These are phyloP conservation scores for Daphoenositta chrysoptera DNA, from an alignment of 2,113 vertebrate species.

Conservation along the genomic window DNA sequence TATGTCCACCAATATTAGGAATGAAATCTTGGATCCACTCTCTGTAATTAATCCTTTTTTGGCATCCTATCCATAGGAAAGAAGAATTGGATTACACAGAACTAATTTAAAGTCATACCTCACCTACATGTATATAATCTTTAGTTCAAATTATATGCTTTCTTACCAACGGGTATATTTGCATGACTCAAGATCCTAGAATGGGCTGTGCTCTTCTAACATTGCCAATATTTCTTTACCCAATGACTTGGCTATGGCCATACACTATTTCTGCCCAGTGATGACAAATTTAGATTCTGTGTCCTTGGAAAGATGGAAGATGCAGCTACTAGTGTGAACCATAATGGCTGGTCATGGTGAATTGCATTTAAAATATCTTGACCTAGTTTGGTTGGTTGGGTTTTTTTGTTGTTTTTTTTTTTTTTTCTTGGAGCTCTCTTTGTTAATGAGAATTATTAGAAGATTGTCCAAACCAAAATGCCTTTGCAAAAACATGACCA, in stretches of 20 bases:
- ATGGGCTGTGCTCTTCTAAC: not conserved
- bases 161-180: not conserved
- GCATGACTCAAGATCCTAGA: not conserved
- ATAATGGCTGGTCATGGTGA: not conserved
- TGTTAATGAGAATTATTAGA: not conserved
- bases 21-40: not conserved
- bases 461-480: not conserved
- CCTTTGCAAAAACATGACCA: not conserved
- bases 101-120: not conserved
- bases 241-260: not conserved
- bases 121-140: not conserved
- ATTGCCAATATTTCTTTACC: not conserved
- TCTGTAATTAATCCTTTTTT: not conserved
- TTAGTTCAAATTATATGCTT: not conserved
- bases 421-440: not conserved
- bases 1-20: not conserved
- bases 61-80: not conserved
- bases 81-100: not conserved
- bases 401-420: not conserved
- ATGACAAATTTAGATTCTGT: conserved; percentile 1
- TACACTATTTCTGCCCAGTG: not conserved
- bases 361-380: not conserved
- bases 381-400: not conserved
- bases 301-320: not conserved
- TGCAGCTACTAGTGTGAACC: not conserved